phyloP scores from a whole-genome alignment of 2,113 vertebrate genomes.

The Bambusicola thoracicus region DNA sequence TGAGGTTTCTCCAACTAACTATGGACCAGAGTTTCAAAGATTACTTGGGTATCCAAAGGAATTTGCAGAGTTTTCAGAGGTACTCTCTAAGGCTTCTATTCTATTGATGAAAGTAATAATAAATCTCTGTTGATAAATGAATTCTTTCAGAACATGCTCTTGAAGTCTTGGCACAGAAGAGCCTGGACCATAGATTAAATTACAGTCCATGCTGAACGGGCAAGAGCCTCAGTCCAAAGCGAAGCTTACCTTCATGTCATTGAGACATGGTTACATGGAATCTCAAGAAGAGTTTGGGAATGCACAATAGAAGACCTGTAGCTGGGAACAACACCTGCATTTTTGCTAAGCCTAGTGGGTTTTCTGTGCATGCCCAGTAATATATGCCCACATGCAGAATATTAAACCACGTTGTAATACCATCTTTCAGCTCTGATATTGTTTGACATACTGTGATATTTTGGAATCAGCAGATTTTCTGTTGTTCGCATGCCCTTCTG shows the following conservation, averaged over 20 bases:
- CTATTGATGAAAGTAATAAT: not conserved
- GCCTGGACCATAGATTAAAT: not conserved
- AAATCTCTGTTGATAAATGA: not conserved
- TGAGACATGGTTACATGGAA: not conserved
- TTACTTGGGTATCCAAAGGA: not conserved
- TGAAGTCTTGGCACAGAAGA: not conserved
- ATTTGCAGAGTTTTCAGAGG: not conserved
- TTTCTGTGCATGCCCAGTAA: not conserved
- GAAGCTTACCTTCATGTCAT: not conserved
- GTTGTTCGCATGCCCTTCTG: not conserved
- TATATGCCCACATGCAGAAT: accelerated
- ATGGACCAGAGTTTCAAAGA: not conserved
- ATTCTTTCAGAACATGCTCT: not conserved
- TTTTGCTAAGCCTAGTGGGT: not conserved
- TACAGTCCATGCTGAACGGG: not conserved
- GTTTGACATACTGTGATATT: not conserved
- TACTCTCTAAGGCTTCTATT: not conserved
- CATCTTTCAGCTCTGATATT: not conserved
- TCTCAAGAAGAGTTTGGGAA: not conserved
- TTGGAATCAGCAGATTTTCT: not conserved
- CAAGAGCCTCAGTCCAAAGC: not conserved
- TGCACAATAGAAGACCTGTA: not conserved
- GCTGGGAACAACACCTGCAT: not conserved
- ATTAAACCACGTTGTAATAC: not conserved
- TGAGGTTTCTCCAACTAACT: not conserved